Evolutionary conservation across 2,797 vertebrate species (phyloP).

Genomic region (Crenichthys baileyi): DNA sequence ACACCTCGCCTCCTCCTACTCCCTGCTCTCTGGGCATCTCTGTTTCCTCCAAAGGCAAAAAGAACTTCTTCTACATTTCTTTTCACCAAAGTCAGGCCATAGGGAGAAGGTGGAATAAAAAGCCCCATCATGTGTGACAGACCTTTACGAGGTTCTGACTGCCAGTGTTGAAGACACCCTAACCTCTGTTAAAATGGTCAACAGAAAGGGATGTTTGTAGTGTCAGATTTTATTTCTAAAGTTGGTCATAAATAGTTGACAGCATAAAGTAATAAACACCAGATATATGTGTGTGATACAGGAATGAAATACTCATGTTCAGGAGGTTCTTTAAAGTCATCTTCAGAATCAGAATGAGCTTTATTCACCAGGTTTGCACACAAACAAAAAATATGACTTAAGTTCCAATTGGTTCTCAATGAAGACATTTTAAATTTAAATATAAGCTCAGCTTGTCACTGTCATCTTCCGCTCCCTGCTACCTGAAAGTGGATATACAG

Average conservation of each 20-base stretch:
- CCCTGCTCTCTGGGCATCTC: slow-evolving; percentile 33
- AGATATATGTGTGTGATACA: not conserved
- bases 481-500: no score
- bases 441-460: no score
- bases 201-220: not conserved
- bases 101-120: slow-evolving; percentile 13
- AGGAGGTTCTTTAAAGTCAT: no score
- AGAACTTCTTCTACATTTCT: slow-evolving; percentile 60
- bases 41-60: slow-evolving; percentile 51
- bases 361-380: no score
- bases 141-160: slow-evolving; percentile 32
- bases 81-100: slow-evolving; percentile 53
- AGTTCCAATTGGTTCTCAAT: no score
- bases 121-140: not conserved
- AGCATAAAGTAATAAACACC: not conserved
- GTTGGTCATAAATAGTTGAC: not conserved
- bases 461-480: no score
- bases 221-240: no score
- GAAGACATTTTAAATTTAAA: no score
- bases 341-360: no score
- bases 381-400: no score
- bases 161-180: not conserved
- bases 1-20: slow-evolving; percentile 61
- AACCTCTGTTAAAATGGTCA: slow-evolving; percentile 1
- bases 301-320: not conserved